Base-by-base conservation (phyloP, 1,140 invertebrate species). In the Procambarus virginalis region DNA sequence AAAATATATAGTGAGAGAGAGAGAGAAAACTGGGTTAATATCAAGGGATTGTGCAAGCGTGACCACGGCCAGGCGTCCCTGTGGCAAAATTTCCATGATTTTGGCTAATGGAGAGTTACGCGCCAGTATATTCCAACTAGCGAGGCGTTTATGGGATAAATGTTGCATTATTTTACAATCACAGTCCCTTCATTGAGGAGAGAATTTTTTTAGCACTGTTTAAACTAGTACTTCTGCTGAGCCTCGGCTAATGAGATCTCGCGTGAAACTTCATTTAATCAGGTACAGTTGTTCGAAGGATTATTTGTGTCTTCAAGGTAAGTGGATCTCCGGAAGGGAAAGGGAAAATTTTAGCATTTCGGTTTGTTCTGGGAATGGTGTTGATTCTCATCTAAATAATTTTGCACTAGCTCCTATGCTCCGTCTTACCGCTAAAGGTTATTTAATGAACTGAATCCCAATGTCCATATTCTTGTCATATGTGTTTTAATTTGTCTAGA, bases 1-100 rank as follows among this genome's bases (percentile, higher is more conserved):
- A 58, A 12, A 58, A 58, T 2, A 58, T 58, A 12, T 58, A 64
- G 60, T 17, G 60, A 64, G 20, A 64, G 60, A 64, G 60, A 20
- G 60, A 64, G 60, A 64, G 51, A 64, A 20, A 64, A 55, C 51
- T 55, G 51, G 12, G 60, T 64, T 64, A 64, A 64, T 64, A 64
- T 14, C 17, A 10, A 12, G 4, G 60, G 60, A 17, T 64, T 20
- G 60, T 4, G 17, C 60, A 64, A 73, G 68, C 22, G 68, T 73
- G 68, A 73, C 68, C 68, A 73, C n/a, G 22, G 22, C n/a, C n/a
- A 34, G n/a, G n/a, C 68, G 22, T 20, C n/a, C n/a, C 68, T 73
- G 68, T 73, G 22, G 68, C 68, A 73, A 73, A 73, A 73, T 73
- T 73, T 73, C 68, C 68, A 73, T 73, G 68, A 73, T 73, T 73